Base-by-base conservation (phyloP, 2,113 vertebrate species). In the Athene noctua region DNA sequence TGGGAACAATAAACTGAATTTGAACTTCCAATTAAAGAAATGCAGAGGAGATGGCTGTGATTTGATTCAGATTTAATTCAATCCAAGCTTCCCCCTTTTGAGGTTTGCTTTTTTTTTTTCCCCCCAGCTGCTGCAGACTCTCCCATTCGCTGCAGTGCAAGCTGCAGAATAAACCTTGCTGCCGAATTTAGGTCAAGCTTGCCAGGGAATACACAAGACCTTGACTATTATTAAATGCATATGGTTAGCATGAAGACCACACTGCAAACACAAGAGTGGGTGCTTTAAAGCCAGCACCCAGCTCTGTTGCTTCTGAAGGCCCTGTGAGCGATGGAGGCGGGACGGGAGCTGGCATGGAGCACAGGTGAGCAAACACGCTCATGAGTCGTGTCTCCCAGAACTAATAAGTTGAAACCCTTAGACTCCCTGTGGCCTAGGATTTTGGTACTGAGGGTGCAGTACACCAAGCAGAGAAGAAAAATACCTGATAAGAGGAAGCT, bases 121-220 rank as follows among this genome's bases (percentile, higher is more conserved):
- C 15, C 66, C 77, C 65, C 55, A 81, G 79, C 71, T 21, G 4
- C 68, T 81, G 58, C 54, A 75, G 82, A 34, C 38, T 86, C 67
- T 79, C 61, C 63, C 27, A 80, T 49, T 49, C 6, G 0, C 55
- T 97, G 92, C 85, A 92, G 57, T 32, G 65, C 46, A 47, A 90
- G n/a, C 47, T 77, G 75, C 58, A 74, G 77, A 92, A 72, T 47
- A 84, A 88, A 79, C 78, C 51, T 83, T 73, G 74, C 68, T 93
- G 52, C 38, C 1, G 21, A 92, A 94, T 96, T 92, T 92, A 96
- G 94, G 90, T 95, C 93, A 96, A 46, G 61, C 61, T 95, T 95
- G 51, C 47, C 73, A 75, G 63, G 68, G 87, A 97, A 72, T 63
- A 91, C 59, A 61, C 4, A 1, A 38, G 51, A 46, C 68, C 59